phyloP scores from a whole-genome alignment of 1,140 invertebrate species.

The Drosophila novamexicana region DNA sequence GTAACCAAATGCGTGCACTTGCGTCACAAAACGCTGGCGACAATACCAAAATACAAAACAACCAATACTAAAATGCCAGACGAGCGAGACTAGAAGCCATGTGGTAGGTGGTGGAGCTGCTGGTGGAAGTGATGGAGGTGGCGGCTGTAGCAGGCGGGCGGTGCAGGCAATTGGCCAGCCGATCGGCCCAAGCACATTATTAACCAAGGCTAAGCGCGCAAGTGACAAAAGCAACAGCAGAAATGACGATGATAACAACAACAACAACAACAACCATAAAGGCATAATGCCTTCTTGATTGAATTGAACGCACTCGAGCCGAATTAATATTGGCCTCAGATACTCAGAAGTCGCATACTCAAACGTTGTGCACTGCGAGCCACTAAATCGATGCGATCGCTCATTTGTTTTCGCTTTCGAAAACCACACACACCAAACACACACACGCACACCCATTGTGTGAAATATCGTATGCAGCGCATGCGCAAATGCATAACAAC shows the following conservation, averaged over 20 bases:
- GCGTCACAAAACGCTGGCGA: slow-evolving; percentile 69
- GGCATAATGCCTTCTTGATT: slow-evolving; percentile 81
- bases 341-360: slow-evolving; percentile 68
- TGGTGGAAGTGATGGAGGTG: not conserved
- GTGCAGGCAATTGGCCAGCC: slow-evolving; percentile 7
- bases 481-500: slow-evolving; percentile 82
- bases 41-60: slow-evolving; percentile 63
- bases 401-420: slow-evolving; percentile 73
- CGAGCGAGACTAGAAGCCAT: slow-evolving; percentile 73
- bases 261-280: slow-evolving; percentile 22
- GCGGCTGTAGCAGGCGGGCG: not conserved
- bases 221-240: slow-evolving; percentile 60
- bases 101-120: not conserved
- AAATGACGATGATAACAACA: slow-evolving; percentile 23
- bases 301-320: slow-evolving; percentile 64
- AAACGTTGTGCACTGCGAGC: slow-evolving; percentile 51
- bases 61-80: slow-evolving; percentile 53
- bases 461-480: slow-evolving; percentile 71
- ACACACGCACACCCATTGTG: slow-evolving; percentile 30
- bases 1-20: slow-evolving; percentile 71
- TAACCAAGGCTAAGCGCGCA: slow-evolving; percentile 62
- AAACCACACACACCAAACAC: slow-evolving; percentile 39
- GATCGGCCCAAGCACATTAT: slow-evolving; percentile 32
- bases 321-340: slow-evolving; percentile 81
- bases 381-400: slow-evolving; percentile 55